Evolutionary conservation across 2,888 invertebrate genomes (phyloP).

Genomic region (Luperina nickerlii): DNA sequence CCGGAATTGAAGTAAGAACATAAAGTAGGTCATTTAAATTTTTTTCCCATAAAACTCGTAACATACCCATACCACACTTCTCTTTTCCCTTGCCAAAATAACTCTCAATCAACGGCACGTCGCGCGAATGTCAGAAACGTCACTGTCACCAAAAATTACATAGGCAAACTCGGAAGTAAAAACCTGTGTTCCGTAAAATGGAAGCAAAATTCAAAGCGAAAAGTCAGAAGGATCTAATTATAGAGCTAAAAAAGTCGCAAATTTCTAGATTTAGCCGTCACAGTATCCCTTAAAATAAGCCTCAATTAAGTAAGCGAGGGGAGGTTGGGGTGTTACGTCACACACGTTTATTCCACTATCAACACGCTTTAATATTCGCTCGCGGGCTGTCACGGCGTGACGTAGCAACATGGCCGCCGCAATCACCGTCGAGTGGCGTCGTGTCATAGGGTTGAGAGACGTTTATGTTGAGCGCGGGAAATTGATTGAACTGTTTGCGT

Average conservation of each 20-base stretch:
- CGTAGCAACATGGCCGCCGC: slow-evolving; percentile 76
- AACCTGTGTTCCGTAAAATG: slow-evolving; percentile 39
- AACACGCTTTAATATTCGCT: slow-evolving; percentile 69
- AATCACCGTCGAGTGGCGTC: slow-evolving; percentile 68
- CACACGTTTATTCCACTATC: slow-evolving; percentile 64
- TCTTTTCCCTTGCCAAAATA: slow-evolving; percentile 18
- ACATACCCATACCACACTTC: neutral
- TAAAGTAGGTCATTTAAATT: neutral
- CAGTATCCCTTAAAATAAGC: slow-evolving; percentile 51
- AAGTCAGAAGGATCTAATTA: slow-evolving; percentile 25
- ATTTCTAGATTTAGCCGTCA: slow-evolving; percentile 18
- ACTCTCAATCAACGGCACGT: slow-evolving; percentile 35
- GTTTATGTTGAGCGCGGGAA: slow-evolving; percentile 60
- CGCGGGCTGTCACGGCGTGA: slow-evolving; percentile 70
- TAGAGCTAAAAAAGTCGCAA: slow-evolving; percentile 3
- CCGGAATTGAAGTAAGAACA: neutral
- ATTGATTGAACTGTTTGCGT: slow-evolving; percentile 57
- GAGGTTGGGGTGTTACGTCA: slow-evolving; percentile 54
- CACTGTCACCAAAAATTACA: slow-evolving; percentile 48
- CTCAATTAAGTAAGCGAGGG: slow-evolving; percentile 57
- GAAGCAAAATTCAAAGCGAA: slow-evolving; percentile 24
- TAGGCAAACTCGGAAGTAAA: slow-evolving; percentile 47
- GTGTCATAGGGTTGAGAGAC: slow-evolving; percentile 61
- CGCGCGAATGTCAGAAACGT: slow-evolving; percentile 11
- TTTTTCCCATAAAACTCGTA: neutral